Evolutionary conservation across 2,888 invertebrate genomes (phyloP).

Genomic region (Monoplex corrugatus): DNA sequence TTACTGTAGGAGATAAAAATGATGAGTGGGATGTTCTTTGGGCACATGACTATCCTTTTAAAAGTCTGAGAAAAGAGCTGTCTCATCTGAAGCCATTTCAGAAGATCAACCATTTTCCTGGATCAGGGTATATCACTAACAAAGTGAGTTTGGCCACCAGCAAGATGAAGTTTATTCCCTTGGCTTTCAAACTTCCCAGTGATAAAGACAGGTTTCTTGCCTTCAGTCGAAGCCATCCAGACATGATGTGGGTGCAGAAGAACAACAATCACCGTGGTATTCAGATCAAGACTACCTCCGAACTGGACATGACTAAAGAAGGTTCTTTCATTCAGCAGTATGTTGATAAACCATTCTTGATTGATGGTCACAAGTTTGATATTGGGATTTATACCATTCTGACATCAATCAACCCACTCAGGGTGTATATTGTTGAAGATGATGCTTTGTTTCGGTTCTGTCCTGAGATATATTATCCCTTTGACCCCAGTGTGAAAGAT

Average conservation of each 20-base stretch:
- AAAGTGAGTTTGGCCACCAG: constrained; percentile 94
- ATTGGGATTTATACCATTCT: constrained; percentile 96
- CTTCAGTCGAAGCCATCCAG: constrained; percentile 86
- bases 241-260: constrained; percentile 93
- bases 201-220: constrained; percentile 87
- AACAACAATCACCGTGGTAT: constrained; percentile 95
- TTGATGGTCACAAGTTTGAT: constrained; percentile 96
- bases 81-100: constrained; percentile 87
- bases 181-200: constrained; percentile 92
- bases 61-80: constrained; percentile 83
- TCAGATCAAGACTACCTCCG: constrained; percentile 86
- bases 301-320: constrained; percentile 87
- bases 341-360: constrained; percentile 91
- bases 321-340: constrained; percentile 96
- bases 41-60: constrained; percentile 96
- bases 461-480: constrained; percentile 93
- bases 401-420: constrained; percentile 94
- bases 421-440: constrained; percentile 93
- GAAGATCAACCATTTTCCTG: constrained; percentile 96
- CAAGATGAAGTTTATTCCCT: constrained; percentile 89
- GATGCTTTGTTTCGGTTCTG: constrained; percentile 96
- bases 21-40: constrained; percentile 92
- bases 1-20: constrained; percentile 81
- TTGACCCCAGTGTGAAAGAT: constrained; percentile 89
- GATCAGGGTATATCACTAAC: constrained; percentile 94